These are phyloP conservation scores for Lindbergichthys nudifrons DNA, from an alignment of 2,797 vertebrate genomes.

Conservation along the genomic window DNA sequence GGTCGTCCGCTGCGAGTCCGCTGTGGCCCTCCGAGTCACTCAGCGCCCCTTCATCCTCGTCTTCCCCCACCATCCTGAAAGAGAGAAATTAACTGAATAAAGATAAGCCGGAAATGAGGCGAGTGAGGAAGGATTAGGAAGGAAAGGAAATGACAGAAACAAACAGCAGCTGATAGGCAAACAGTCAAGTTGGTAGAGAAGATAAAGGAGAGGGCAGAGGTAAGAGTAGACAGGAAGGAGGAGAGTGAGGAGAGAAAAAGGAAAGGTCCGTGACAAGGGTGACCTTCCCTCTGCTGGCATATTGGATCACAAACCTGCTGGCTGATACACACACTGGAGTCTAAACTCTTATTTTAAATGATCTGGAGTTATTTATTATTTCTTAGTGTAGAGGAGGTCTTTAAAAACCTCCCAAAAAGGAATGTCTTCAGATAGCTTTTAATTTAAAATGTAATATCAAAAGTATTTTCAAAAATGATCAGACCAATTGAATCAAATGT, in stretches of 20 bases:
- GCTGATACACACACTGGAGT: constrained; percentile 31
- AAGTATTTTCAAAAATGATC: neutral
- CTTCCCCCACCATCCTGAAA: constrained; percentile 90
- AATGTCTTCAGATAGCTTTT: neutral
- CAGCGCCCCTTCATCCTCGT: constrained; percentile 91
- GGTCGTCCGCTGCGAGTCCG: constrained; percentile 86
- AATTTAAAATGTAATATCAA: neutral
- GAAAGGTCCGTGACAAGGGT: constrained; percentile 43
- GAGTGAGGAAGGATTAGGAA: neutral
- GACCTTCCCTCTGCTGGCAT: constrained; percentile 63
- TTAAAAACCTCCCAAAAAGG: neutral
- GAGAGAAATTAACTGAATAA: constrained; percentile 13
- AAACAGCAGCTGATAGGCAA: neutral
- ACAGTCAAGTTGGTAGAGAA: neutral
- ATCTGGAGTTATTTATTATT: neutral
- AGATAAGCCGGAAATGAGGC: neutral
- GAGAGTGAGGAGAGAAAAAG: constrained; percentile 13
- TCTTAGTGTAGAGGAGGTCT: no score
- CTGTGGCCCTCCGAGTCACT: constrained; percentile 91
- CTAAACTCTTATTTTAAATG: neutral
- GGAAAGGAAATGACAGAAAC: neutral
- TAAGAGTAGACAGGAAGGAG: constrained; percentile 14
- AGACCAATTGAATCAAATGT: neutral
- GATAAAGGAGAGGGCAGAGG: neutral
- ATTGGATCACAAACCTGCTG: constrained; percentile 66